A percentile compares a stretch with the other conserved stretches of the same genome.
phyloP scores from a whole-genome alignment of 2,797 vertebrate genomes.

The Falco cherrug region DNA sequence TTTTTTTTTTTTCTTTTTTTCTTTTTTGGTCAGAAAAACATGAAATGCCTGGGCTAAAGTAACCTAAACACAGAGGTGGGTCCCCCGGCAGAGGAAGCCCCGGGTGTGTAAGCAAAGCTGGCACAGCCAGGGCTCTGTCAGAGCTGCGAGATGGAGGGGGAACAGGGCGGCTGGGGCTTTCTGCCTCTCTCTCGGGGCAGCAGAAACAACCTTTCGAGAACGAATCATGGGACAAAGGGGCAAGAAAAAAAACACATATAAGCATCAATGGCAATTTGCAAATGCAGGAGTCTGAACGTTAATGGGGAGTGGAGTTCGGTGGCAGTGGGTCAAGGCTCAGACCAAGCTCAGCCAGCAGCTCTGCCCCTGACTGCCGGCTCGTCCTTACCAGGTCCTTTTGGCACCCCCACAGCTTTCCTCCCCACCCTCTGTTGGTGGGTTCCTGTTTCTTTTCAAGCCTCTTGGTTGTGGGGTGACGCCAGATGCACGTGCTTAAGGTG shows the following conservation, averaged over 20 bases:
- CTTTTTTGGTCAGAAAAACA: background rate
- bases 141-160: background rate
- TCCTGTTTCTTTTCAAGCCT: slow-evolving; percentile 16
- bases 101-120: background rate
- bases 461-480: background rate
- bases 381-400: background rate
- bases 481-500: background rate
- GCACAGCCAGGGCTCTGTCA: background rate
- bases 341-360: background rate
- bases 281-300: background rate
- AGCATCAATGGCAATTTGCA: background rate
- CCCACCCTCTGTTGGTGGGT: accelerated
- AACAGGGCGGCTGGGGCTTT: background rate
- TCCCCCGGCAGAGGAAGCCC: background rate
- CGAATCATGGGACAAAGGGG: accelerated
- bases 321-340: background rate
- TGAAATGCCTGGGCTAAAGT: background rate
- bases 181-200: background rate
- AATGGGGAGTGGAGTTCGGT: background rate
- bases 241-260: background rate
- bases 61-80: background rate
- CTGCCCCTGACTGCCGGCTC: background rate
- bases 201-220: background rate
- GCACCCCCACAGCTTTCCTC: background rate
- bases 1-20: too few relatives aligned